Base-by-base conservation (phyloP, 1,140 invertebrate genomes). In the Subanguina moxae region DNA sequence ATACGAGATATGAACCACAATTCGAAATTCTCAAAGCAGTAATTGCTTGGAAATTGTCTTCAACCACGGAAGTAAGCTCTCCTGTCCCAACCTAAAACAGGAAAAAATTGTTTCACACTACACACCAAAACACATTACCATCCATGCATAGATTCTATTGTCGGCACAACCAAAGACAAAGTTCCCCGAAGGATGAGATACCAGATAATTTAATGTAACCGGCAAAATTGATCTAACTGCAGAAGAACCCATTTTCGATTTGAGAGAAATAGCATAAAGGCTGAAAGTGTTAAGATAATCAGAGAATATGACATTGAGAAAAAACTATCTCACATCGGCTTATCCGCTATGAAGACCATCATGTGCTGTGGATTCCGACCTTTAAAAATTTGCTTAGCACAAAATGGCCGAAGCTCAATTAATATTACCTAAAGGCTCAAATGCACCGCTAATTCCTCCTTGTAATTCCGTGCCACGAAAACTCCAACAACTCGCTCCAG, bases 1-100 rank as follows among this genome's bases (percentile, higher is more conserved):
- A 28, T 8, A 64, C 62, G 7, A 64, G 45, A n/a, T 61, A 64
- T 3, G 62, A 64, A 5, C 38, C 61, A 64, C 61, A 61, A 64
- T 23, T 19, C 7, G 62, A 64, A 5, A 64, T 25, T 28, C n/a
- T 56, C 42, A 64, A 17, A 25, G 57, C 42, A 7, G 62, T 64
- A 3, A 64, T 62, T 8, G 43, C 42, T 28, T 64, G 62, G 19
- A 61, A 64, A 57, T 48, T 27, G 61, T 64, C 62, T 38, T 64
- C 62, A 3, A 38, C 61, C 15, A 57, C 64, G 25, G 42, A 56
- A 21, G 7, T 8, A 23, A 64, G 27, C 19, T 64, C 62, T 3
- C 62, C 56, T 28, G 62, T 61, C 8, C n/a, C 19, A 61, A 61
- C 62, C 62, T 64, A 28, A 64, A 48, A 15, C 21, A n/a, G 19